These are phyloP conservation scores for Synanthedon andrenaeformis DNA, from an alignment of 2,888 invertebrate genomes.

Conservation along the genomic window DNA sequence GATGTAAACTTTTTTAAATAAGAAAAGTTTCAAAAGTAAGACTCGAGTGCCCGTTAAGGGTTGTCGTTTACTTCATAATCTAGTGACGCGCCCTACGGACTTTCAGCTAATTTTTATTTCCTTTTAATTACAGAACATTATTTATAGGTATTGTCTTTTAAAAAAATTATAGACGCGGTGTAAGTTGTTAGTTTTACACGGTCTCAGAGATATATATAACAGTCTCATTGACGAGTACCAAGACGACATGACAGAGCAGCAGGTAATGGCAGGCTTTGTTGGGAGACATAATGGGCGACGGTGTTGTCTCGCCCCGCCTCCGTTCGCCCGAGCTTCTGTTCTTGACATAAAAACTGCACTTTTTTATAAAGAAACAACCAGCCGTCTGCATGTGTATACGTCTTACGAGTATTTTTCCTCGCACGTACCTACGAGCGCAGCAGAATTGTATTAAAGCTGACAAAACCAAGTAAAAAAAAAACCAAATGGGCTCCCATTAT, in stretches of 20 bases:
- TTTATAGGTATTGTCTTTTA: no score
- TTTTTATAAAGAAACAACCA: not conserved
- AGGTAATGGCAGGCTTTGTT: conserved; percentile 4
- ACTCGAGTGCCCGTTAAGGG: conserved; percentile 6
- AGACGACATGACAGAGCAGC: not conserved
- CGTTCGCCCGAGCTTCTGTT: conserved; percentile 1
- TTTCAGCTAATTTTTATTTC: not conserved
- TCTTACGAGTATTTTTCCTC: no score
- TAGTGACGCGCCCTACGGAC: not conserved
- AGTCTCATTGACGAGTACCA: not conserved
- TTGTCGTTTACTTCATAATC: not conserved
- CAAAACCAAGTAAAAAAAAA: no score
- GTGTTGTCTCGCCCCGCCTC: conserved; percentile 3
- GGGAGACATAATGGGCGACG: conserved; percentile 4
- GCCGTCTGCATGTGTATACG: no score
- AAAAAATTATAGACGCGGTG: no score
- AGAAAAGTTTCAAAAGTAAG: conserved; percentile 31
- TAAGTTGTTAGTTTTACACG: no score
- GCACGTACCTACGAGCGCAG: no score
- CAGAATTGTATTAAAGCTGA: no score
- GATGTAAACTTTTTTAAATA: conserved; percentile 20
- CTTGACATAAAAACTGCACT: conserved; percentile 2
- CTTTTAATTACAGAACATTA: not conserved
- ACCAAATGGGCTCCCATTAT: not conserved
- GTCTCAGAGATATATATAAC: no score